Conservation (phyloP, 2,797 vertebrate species). For the Emydoidea blandingii region DNA sequence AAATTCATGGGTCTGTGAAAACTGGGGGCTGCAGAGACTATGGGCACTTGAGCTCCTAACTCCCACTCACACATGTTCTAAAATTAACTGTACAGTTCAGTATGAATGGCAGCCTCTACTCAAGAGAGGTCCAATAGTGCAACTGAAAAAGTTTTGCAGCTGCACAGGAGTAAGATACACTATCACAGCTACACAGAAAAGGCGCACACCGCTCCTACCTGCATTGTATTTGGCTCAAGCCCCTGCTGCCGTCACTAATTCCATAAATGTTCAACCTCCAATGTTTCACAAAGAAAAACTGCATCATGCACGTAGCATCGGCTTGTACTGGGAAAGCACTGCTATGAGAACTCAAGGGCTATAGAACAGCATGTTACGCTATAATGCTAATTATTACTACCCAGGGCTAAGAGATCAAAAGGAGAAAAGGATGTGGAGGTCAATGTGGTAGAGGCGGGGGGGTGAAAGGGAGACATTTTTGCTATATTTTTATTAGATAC, state of each 20-base stretch:
- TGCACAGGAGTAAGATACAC: fast-evolving
- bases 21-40: fast-evolving
- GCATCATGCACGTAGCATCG: fast-evolving
- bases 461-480: fast-evolving
- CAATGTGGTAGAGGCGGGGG: no score
- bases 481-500: fast-evolving
- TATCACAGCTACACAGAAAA: not conserved
- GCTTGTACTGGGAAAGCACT: not conserved
- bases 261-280: not conserved
- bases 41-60: not conserved
- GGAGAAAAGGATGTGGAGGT: not conserved
- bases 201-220: fast-evolving
- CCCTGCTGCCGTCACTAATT: not conserved
- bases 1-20: fast-evolving
- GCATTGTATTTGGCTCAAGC: not conserved
- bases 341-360: not conserved
- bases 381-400: not conserved
- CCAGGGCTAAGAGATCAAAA: not conserved
- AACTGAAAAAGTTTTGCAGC: not conserved
- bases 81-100: no score
- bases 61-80: not conserved
- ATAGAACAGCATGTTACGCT: not conserved
- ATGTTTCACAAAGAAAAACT: not conserved
- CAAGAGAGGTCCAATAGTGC: not conserved
- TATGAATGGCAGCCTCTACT: not conserved